Percentiles rank a stretch among this genome's conserved stretches.
Evolutionary conservation across 2,888 invertebrate species (phyloP).

Genomic region (Patella ulyssiponensis): DNA sequence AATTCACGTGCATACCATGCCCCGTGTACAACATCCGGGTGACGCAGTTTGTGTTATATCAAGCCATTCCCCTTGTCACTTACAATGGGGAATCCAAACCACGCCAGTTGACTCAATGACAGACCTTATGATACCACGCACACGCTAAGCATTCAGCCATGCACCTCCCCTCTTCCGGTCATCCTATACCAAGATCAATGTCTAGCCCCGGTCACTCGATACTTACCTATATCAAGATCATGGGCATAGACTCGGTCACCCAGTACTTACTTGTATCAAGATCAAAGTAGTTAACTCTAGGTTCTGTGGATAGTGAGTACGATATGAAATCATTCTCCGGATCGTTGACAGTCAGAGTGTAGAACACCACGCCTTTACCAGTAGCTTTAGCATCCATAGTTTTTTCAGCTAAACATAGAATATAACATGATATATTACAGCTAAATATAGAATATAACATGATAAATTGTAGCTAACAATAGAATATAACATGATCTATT

Average conservation of each 20-base stretch:
- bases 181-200: neutral
- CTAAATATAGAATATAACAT: neutral
- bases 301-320: slow-evolving; percentile 20
- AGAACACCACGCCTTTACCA: slow-evolving; percentile 2
- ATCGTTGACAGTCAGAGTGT: slow-evolving; percentile 14
- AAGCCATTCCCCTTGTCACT: too few relatives aligned
- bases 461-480: neutral
- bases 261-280: neutral
- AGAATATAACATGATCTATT: neutral
- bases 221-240: neutral
- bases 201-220: neutral
- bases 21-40: too few relatives aligned
- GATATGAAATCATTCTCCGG: slow-evolving; percentile 14
- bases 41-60: too few relatives aligned
- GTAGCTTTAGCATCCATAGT: neutral
- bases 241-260: too few relatives aligned
- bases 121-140: too few relatives aligned
- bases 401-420: neutral
- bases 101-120: too few relatives aligned
- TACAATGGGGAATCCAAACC: too few relatives aligned
- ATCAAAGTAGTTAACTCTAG: slow-evolving; percentile 17
- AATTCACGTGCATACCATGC: too few relatives aligned
- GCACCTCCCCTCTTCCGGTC: too few relatives aligned
- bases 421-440: neutral
- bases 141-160: too few relatives aligned